Evolutionary conservation across 2,797 vertebrate genomes (phyloP).

Genomic region (Sebastes trivittatus): DNA sequence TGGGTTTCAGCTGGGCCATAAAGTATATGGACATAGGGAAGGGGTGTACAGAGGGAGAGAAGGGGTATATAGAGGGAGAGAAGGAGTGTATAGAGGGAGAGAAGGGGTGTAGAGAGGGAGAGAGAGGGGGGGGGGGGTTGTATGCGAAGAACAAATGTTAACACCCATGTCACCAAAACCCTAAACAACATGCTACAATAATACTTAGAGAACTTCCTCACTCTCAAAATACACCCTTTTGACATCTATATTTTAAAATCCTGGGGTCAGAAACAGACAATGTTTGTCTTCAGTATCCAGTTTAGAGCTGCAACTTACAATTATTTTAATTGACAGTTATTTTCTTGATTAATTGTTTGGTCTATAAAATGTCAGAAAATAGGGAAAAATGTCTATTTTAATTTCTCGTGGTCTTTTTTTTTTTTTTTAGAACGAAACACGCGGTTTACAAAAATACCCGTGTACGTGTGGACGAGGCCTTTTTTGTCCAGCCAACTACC

Average conservation of each 20-base stretch:
- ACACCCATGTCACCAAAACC: neutral
- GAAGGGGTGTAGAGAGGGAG: neutral
- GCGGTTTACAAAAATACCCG: no score
- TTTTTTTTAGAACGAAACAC: no score
- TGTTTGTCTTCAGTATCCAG: neutral
- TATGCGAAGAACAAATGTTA: neutral
- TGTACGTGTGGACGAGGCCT: no score
- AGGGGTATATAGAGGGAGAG: neutral
- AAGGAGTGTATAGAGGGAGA: neutral
- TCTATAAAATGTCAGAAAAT: neutral
- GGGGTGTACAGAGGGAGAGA: neutral
- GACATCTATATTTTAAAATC: neutral
- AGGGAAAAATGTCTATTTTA: neutral
- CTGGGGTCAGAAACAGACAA: neutral
- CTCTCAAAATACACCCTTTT: neutral
- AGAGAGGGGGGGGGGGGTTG: neutral
- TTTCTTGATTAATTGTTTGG: neutral
- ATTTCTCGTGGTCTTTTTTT: no score
- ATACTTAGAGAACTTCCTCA: neutral
- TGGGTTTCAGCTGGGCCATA: slow-evolving; percentile 89
- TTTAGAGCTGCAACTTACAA: accelerated
- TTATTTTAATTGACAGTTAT: neutral
- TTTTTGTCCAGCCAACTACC: neutral
- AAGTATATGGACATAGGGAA: neutral
- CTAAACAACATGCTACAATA: neutral